Evolutionary conservation across 2,797 vertebrate species (phyloP).

Genomic region (Tragelaphus oryx): DNA sequence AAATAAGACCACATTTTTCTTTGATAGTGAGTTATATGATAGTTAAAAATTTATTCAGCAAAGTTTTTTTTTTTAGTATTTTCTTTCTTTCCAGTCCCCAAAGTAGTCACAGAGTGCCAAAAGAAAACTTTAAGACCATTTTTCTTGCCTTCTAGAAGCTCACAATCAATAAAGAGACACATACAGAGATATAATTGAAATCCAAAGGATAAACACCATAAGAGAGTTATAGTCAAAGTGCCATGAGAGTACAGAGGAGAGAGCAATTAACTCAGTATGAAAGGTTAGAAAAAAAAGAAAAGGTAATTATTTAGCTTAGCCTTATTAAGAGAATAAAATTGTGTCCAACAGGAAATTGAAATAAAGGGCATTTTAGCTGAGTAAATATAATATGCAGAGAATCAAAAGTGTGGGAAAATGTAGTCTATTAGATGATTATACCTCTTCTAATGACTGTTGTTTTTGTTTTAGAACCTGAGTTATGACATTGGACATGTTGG

Average conservation of each 20-base stretch:
- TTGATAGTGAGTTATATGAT: not conserved
- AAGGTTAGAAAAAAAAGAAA: not conserved
- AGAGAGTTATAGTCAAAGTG: not conserved
- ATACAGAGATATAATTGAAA: slow-evolving; percentile 15
- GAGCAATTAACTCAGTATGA: not conserved
- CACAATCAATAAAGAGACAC: not conserved
- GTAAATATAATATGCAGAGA: not conserved
- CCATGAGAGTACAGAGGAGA: not conserved
- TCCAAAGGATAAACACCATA: not conserved
- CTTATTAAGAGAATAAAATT: slow-evolving; percentile 14
- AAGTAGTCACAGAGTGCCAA: not conserved
- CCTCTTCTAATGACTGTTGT: not conserved
- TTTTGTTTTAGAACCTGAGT: not conserved
- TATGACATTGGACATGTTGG: not conserved
- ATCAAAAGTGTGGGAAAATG: not conserved
- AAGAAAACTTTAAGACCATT: not conserved
- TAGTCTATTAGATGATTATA: not conserved
- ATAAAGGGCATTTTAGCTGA: not conserved
- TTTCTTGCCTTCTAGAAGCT: not conserved
- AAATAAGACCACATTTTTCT: not conserved
- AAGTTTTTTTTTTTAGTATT: not conserved
- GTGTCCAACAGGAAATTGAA: not conserved
- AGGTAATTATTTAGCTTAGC: slow-evolving; percentile 13
- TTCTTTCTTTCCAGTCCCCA: not conserved
- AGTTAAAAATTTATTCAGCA: not conserved